Conservation (phyloP, 2,888 invertebrate species). For the Temnothorax ravouxi region DNA sequence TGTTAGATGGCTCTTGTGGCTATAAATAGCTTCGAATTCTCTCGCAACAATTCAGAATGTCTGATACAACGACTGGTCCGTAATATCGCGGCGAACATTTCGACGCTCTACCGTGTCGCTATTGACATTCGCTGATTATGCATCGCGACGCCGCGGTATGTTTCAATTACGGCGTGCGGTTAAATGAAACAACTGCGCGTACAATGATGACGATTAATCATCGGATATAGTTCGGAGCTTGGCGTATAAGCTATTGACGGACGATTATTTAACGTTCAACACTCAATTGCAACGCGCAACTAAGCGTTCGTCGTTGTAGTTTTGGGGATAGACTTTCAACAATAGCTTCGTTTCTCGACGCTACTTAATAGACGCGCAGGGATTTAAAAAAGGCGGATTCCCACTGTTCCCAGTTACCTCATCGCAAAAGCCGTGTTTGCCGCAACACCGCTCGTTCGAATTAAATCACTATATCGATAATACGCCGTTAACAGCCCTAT, state of each 20-base stretch:
- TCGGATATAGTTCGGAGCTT: constrained; percentile 43
- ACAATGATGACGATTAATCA: constrained; percentile 64
- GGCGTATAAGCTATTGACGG: constrained; percentile 39
- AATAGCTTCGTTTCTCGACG: constrained; percentile 28
- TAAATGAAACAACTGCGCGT: constrained; percentile 45
- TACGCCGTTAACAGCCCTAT: constrained; percentile 40
- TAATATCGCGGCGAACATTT: constrained; percentile 33
- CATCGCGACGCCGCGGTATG: constrained; percentile 24
- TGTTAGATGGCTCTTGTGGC: background rate
- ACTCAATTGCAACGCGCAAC: constrained; percentile 58
- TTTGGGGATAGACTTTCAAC: constrained; percentile 52
- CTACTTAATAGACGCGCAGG: background rate
- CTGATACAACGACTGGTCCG: background rate
- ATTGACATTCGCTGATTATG: constrained; percentile 50
- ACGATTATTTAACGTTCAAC: constrained; percentile 60
- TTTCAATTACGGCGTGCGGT: constrained; percentile 37
- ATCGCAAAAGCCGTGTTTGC: background rate
- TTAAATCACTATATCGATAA: constrained; percentile 41
- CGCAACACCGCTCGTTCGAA: constrained; percentile 6
- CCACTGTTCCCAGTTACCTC: background rate
- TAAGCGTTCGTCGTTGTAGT: constrained; percentile 19
- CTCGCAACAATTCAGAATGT: background rate
- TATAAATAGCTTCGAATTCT: background rate
- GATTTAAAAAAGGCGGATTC: constrained; percentile 2
- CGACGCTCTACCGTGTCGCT: constrained; percentile 16